Base-by-base conservation (phyloP, 2,113 vertebrate species). In the Macrotus californicus region DNA sequence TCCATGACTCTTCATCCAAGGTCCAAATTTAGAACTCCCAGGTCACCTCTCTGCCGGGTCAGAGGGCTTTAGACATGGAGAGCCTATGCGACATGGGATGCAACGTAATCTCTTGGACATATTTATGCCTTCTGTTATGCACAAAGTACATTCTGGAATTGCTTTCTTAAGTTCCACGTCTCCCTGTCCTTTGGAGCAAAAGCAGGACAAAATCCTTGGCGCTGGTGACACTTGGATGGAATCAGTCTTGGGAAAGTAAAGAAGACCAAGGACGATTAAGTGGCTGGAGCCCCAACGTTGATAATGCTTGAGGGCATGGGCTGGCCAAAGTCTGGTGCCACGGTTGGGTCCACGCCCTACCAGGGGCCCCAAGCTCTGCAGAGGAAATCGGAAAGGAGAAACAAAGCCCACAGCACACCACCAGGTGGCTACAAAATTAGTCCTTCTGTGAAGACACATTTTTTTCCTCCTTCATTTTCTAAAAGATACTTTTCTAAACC, bases 401-500 rank as follows among this genome's bases (percentile, higher is more conserved):
- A 50, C n/a, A 5, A 75, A 70, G 24, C 73, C 50, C 48, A n/a
- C 1, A 21, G 18, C 6, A 85, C 1, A 36, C 41, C 14, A 91
- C 76, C 76, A 85, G 72, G 39, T 66, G 77, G n/a, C 59, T 80
- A 16, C 59, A 95, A 75, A 76, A 94, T 70, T 59, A 86, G 10
- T 87, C 16, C 21, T 92, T 43, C 10, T 21, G 7, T 50, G 56
- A 90, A 82, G 56, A 61, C 50, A 48, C 24, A 43, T 89, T n/a
- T 89, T 70, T 66, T 84, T 48, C 48, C 56, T 83, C 36, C 43
- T 88, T 88, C 46, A n/a, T 93, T 92, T 93, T 94, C 72, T 43
- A 87, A 4, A 52, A 36, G 73, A 26, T 24, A 73, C 2, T 26
- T 83, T 95, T 73, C 61, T 67, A 67, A 92, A 93, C 29, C 48